Base-by-base conservation (phyloP, 2,797 vertebrate species). In the Ctenochaetus hawaiiensis region DNA sequence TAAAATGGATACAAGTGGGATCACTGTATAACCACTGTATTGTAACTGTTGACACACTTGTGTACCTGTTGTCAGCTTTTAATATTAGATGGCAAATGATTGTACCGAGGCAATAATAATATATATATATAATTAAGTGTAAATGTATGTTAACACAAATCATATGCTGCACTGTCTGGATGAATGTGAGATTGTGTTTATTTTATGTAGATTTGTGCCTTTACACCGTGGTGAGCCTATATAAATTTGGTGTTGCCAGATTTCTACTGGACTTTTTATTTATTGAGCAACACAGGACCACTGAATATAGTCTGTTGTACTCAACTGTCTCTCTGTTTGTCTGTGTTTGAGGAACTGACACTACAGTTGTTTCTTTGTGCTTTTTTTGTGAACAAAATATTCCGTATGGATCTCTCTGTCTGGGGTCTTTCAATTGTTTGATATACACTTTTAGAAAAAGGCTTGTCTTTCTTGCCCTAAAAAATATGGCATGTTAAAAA, bases 51-150 rank as follows among this genome's bases (percentile, higher is more conserved):
- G 63, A 64, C 48, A 72, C 52, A 67, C 68, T 75, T 80, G 82
- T 84, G 70, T 61, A 66, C 60, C 45, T 75, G 34, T 74, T 39
- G 75, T 82, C 73, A 57, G 79, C 72, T 78, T 68, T 85, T 88
- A 39, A 75, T 85, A 71, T 88, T 82, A 85, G 58, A 78, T 52
- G 52, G 62, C 58, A 63, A 51, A 83, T 68, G 68, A 81, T 57
- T 85, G 84, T 82, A 87, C 83, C 66, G 57, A 66, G 68, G 79
- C 83, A 91, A 89, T 86, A 88, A 89, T 47, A 43, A 45, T 30
- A 69, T 53, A 83, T 23, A 45, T 30, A 69, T 53, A 83, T 23
- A 48, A 22, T 22, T 13, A 22, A 58, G 63, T 70, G 67, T 83
- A 70, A 71, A 82, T 54, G 67, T 86, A 61, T 51, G 52, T 37